Conservation (phyloP, 2,113 vertebrate species). For the Bubalus kerabau region DNA sequence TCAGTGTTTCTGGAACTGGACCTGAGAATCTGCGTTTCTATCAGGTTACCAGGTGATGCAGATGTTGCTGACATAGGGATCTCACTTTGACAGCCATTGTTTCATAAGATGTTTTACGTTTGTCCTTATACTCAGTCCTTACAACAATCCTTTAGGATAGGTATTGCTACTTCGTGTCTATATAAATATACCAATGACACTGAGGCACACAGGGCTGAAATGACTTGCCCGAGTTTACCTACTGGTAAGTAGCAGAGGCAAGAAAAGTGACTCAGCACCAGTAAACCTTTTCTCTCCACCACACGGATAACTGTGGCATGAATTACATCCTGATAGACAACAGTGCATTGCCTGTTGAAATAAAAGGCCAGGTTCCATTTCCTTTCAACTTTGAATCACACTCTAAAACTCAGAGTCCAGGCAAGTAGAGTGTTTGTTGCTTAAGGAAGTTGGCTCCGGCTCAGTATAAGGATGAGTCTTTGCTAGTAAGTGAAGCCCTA, state of each 20-base stretch:
- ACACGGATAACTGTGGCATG: too few relatives aligned
- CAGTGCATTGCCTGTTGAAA: background rate
- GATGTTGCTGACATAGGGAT: background rate
- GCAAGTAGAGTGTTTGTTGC: background rate
- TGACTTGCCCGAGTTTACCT: background rate
- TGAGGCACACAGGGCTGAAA: background rate
- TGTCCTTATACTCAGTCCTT: background rate
- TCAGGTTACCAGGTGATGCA: background rate
- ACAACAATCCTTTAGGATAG: background rate
- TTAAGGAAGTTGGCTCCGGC: background rate
- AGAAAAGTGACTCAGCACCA: background rate
- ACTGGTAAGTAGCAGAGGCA: background rate
- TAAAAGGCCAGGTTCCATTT: background rate
- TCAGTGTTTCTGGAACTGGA: background rate
- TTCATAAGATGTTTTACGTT: background rate
- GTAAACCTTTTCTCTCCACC: background rate
- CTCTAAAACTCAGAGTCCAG: background rate
- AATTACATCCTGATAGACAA: background rate
- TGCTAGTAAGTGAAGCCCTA: background rate
- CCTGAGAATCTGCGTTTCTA: background rate
- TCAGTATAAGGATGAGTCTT: background rate
- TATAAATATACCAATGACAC: background rate
- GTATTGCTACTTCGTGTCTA: fast-evolving
- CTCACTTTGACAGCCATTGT: background rate
- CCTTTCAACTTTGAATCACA: background rate